These are phyloP conservation scores for Neofelis nebulosa DNA, from an alignment of 2,113 vertebrate species.

Conservation along the genomic window DNA sequence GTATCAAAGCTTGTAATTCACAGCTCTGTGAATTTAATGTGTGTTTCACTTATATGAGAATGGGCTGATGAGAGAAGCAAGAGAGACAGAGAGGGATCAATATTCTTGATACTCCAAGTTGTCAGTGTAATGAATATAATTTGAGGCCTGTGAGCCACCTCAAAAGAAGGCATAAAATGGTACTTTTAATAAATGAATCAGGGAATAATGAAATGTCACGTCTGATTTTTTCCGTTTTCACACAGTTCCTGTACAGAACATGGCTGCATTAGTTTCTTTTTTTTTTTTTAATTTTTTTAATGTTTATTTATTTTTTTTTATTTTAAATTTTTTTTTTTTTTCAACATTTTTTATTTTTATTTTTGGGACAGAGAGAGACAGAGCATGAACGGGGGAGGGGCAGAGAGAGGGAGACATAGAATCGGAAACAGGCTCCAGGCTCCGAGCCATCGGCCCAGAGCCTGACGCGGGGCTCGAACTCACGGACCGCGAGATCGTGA, in stretches of 20 bases:
- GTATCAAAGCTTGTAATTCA: background rate
- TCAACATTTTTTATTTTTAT: no score
- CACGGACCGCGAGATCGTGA: no score
- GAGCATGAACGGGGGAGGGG: no score
- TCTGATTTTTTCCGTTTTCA: background rate
- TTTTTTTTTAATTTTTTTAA: background rate
- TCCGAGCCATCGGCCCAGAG: no score
- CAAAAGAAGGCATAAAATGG: background rate
- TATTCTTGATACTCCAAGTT: background rate
- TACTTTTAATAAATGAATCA: constrained; percentile 18
- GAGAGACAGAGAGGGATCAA: background rate
- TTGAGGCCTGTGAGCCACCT: background rate
- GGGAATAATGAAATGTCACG: background rate
- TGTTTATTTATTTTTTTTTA: no score
- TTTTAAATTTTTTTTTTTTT: no score
- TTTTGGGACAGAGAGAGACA: no score
- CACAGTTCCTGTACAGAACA: background rate
- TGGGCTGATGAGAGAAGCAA: background rate
- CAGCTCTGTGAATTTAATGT: background rate
- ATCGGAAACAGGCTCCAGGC: no score
- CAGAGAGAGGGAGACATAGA: no score
- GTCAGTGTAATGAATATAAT: background rate
- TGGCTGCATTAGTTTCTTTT: background rate
- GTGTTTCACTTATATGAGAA: background rate
- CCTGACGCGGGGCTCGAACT: accelerated